A percentile compares a stretch with the other conserved stretches of the same genome.
Evolutionary conservation across 2,888 invertebrate species (phyloP).

Genomic region (Junonia oenone): DNA sequence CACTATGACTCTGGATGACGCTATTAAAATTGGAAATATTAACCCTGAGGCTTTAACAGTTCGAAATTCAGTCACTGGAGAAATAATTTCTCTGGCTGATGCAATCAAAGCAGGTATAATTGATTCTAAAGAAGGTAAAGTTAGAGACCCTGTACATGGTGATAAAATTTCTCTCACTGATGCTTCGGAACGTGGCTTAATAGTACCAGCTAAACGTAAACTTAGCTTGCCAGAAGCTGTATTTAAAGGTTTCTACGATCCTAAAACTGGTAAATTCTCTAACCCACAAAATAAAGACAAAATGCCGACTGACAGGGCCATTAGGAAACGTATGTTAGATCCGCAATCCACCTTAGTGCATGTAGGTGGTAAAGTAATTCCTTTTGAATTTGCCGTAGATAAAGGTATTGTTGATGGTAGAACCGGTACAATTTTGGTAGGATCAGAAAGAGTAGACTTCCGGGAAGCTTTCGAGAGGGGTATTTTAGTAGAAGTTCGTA

Average conservation of each 20-base stretch:
- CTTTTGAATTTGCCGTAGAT: conserved; percentile 90
- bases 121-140: conserved; percentile 88
- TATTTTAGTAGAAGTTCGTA: conserved; percentile 87
- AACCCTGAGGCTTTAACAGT: conserved; percentile 88
- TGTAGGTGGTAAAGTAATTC: conserved; percentile 88
- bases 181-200: conserved; percentile 89
- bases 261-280: conserved; percentile 88
- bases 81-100: conserved; percentile 88
- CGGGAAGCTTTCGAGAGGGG: conserved; percentile 92
- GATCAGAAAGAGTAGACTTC: conserved; percentile 85
- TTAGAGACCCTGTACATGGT: conserved; percentile 86
- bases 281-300: conserved; percentile 89
- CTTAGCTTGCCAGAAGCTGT: conserved; percentile 93
- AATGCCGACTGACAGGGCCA: conserved; percentile 89
- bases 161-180: conserved; percentile 88
- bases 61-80: conserved; percentile 88
- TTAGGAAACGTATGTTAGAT: conserved; percentile 90
- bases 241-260: conserved; percentile 94
- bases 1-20: conserved; percentile 85
- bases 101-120: conserved; percentile 88
- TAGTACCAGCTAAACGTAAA: conserved; percentile 89
- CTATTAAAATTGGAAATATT: conserved; percentile 86
- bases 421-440: conserved; percentile 83
- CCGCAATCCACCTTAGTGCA: conserved; percentile 91
- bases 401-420: conserved; percentile 87